These are phyloP conservation scores for Eueremaeus valkanovi DNA, from an alignment of 2,888 invertebrate species.

Conservation along the genomic window DNA sequence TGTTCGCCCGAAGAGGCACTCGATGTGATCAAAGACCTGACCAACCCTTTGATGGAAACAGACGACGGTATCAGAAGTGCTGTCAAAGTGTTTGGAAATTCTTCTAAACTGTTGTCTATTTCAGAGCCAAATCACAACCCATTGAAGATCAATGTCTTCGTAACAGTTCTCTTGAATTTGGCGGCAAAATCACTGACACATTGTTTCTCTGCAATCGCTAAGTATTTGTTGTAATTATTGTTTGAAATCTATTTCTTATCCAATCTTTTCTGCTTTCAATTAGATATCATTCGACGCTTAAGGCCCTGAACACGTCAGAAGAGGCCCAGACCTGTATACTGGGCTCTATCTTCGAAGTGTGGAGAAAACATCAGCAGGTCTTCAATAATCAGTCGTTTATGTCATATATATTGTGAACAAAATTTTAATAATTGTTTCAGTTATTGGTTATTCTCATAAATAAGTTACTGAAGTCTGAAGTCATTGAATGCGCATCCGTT, in stretches of 20 bases:
- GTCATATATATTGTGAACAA: no score
- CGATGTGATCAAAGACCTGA: slow-evolving; percentile 77
- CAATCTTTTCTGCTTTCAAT: no score
- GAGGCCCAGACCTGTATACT: slow-evolving; percentile 93
- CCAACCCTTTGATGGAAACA: slow-evolving; percentile 60
- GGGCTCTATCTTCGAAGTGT: slow-evolving; percentile 87
- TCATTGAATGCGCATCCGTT: slow-evolving; percentile 93
- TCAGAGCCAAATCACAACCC: slow-evolving; percentile 61
- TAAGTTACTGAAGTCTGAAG: slow-evolving; percentile 94
- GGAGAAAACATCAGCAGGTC: slow-evolving; percentile 81
- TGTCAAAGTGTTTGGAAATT: no score
- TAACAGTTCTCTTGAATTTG: slow-evolving; percentile 86
- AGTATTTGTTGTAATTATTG: slow-evolving; percentile 58
- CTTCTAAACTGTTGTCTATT: slow-evolving; percentile 23
- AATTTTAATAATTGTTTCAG: slow-evolving; percentile 54
- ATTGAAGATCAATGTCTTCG: slow-evolving; percentile 91
- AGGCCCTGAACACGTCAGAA: slow-evolving; percentile 86
- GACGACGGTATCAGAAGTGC: slow-evolving; percentile 45
- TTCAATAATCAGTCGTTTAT: not conserved
- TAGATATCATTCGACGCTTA: slow-evolving; percentile 55
- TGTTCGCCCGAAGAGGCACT: slow-evolving; percentile 85
- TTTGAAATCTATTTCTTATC: not conserved
- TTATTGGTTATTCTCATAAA: slow-evolving; percentile 95
- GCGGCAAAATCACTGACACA: slow-evolving; percentile 97
- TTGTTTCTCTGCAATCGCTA: slow-evolving; percentile 96